Evolutionary conservation across 1,140 invertebrate species (phyloP).

Genomic region (Mizuhopecten yessoensis): DNA sequence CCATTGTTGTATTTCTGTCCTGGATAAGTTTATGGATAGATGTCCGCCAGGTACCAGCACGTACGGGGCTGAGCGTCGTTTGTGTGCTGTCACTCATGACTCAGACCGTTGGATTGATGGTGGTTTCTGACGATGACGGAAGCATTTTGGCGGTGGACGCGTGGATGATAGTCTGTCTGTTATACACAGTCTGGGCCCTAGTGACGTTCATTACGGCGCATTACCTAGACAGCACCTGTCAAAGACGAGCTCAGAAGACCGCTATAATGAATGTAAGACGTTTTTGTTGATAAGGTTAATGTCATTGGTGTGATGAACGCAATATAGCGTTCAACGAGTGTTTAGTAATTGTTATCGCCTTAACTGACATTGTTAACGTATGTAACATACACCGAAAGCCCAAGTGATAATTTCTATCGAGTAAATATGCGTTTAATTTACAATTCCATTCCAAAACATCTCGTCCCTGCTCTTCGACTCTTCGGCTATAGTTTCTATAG

Average conservation of each 20-base stretch:
- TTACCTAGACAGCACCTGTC: not conserved
- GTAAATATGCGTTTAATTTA: too few species aligned
- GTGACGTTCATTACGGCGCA: conserved; percentile 48
- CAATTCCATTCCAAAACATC: too few species aligned
- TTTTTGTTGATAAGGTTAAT: not conserved
- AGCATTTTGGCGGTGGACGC: conserved; percentile 52
- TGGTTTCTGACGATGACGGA: not conserved
- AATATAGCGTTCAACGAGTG: too few species aligned
- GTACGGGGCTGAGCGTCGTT: conserved; percentile 53
- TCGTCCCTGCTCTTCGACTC: too few species aligned
- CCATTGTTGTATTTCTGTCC: conserved; percentile 41
- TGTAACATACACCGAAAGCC: too few species aligned
- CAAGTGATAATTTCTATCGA: too few species aligned
- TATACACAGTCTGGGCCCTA: conserved; percentile 46
- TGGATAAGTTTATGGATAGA: conserved; percentile 58
- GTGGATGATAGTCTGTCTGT: conserved; percentile 47
- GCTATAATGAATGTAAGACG: conserved; percentile 41
- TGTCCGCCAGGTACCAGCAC: conserved; percentile 50
- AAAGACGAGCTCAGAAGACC: conserved; percentile 36
- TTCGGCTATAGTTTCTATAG: too few species aligned
- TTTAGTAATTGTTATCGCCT: too few species aligned
- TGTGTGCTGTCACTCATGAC: conserved; percentile 55
- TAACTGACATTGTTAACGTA: too few species aligned
- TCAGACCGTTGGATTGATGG: conserved; percentile 48
- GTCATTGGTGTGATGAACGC: too few species aligned